phyloP scores from a whole-genome alignment of 35 echinoderm and acorn worm species.

The Diadema setosum region DNA sequence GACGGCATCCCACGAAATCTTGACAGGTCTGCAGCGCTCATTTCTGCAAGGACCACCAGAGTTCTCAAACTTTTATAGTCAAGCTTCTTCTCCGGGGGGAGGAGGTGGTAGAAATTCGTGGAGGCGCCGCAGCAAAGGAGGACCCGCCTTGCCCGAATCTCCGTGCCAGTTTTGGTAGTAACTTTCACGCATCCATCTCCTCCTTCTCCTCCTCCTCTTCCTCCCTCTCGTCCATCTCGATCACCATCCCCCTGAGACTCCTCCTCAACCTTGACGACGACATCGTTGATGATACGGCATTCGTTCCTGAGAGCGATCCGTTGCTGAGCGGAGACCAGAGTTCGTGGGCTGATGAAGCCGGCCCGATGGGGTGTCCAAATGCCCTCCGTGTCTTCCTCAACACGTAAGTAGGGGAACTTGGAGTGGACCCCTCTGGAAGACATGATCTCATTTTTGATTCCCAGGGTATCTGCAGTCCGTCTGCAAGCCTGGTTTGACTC shows the following conservation, averaged over 20 bases:
- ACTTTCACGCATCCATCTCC: not conserved
- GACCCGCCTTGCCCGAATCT: not conserved
- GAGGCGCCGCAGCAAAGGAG: not conserved
- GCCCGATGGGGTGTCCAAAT: not conserved
- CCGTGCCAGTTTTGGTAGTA: not conserved
- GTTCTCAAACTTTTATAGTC: not conserved
- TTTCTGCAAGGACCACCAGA: not conserved
- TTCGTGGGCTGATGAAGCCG: not conserved
- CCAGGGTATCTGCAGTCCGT: not conserved
- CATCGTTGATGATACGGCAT: not conserved
- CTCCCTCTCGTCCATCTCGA: too few species aligned
- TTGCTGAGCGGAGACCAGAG: not conserved
- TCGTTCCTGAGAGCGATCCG: not conserved
- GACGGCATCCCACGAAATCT: not conserved
- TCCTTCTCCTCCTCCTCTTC: too few species aligned
- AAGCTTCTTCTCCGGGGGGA: not conserved
- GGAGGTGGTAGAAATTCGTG: not conserved
- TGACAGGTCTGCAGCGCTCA: not conserved
- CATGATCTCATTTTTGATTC: not conserved
- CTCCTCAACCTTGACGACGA: not conserved
- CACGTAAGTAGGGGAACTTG: not conserved
- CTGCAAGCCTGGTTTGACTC: not conserved
- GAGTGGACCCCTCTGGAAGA: not conserved
- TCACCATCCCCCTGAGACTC: not conserved
- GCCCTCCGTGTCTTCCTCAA: not conserved